phyloP scores from a whole-genome alignment of 2,113 vertebrate species.

The Dromiciops gliroides region DNA sequence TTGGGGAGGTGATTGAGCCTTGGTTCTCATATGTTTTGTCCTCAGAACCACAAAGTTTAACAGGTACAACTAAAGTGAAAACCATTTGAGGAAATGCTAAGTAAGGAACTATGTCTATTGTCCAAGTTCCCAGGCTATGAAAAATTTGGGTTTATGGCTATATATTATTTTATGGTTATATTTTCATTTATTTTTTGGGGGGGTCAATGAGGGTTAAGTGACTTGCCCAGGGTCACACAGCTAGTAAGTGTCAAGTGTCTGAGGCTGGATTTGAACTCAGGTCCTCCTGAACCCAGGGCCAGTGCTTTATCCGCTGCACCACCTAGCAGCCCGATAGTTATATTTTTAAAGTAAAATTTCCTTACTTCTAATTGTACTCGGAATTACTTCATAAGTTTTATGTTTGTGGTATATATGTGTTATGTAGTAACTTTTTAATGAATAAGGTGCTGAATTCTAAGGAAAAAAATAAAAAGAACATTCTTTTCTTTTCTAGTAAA shows the following conservation, averaged over 20 bases:
- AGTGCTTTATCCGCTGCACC: too few species aligned
- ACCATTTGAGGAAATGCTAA: not conserved
- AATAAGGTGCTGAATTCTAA: not conserved
- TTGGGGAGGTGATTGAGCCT: not conserved
- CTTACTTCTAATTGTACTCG: not conserved
- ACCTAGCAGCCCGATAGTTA: too few species aligned
- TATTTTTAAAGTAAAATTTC: slow-evolving; percentile 26
- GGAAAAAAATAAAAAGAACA: slow-evolving; percentile 23
- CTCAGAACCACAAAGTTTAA: not conserved
- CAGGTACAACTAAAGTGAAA: not conserved
- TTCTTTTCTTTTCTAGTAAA: slow-evolving; percentile 8
- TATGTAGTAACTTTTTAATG: slow-evolving; percentile 1
- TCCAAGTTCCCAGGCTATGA: not conserved
- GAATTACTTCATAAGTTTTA: slow-evolving; percentile 3
- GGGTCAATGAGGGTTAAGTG: too few species aligned
- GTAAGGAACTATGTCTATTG: not conserved
- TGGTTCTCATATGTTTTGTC: not conserved
- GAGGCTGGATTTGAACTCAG: too few species aligned
- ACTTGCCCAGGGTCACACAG: too few species aligned
- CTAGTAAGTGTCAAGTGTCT: too few species aligned
- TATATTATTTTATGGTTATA: slow-evolving; percentile 23
- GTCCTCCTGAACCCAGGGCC: too few species aligned
- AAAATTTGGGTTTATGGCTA: not conserved
- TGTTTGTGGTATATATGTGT: not conserved
- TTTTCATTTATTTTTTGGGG: too few species aligned